Base-by-base conservation (phyloP, 2,888 invertebrate genomes). In the Sinelater perroti region DNA sequence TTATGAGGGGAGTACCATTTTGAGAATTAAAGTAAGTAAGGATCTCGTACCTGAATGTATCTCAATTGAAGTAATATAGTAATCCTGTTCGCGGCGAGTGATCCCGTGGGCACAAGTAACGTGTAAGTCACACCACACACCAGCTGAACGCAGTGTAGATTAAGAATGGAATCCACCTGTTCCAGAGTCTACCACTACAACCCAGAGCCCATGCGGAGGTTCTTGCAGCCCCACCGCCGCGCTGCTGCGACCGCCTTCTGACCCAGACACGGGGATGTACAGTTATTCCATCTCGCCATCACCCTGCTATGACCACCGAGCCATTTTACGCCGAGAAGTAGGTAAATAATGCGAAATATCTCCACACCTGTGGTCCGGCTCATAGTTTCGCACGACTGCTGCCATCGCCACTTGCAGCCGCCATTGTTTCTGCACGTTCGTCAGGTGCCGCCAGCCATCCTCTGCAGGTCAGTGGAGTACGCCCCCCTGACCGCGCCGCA, bases 191-290 rank as follows among this genome's bases (percentile, higher is more conserved):
- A 65, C 67, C 67, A 68, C 65, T 64, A 66, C 62, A 67, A 67
- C 67, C 66, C 64, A 50, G 60, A 66, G 58, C 67, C 65, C 66
- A 65, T 63, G 63, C 42, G 65, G 66, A 67, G 63, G 53, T 51
- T 51, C 62, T 65, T 63, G 64, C 61, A 55, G 60, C 46, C 64
- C 63, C 71, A 70, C 71, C 71, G 66, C 71, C 69, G 70, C 40
- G 16, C 50, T 31, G 18, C 21, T 33, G 61, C 65, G 78, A 79
- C 81, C 81, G 81, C 81, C 81, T 81, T 78, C 78, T 81, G 82
- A 81, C 81, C 82, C 81, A 82, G 81, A 81, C 81, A 80, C 77
- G 74, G 65, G 71, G 72, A 76, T 79, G 76, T 80, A 80, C 81
- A 81, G 81, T 81, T 80, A 79, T 78, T 78, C 77, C 77, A 76